Conservation (phyloP, 2,888 invertebrate genomes). For the Caenorhabditis panamensis region DNA sequence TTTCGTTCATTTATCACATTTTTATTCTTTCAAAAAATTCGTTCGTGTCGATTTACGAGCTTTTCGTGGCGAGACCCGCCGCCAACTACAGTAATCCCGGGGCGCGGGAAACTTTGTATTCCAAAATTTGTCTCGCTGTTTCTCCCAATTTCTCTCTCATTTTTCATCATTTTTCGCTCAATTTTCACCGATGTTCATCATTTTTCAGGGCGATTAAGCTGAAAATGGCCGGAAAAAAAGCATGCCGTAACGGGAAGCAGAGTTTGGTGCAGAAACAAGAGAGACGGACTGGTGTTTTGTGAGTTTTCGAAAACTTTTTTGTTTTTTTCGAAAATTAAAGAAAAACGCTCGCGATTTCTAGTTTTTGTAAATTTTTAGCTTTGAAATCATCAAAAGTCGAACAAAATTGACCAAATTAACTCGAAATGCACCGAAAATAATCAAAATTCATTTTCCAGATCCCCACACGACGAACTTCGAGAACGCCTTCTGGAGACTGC, state of each 20-base stretch:
- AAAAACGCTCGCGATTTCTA: too few species aligned
- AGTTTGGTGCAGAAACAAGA: background rate
- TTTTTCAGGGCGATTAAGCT: slow-evolving; percentile 39
- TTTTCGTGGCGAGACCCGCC: background rate
- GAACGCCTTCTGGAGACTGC: slow-evolving; percentile 51
- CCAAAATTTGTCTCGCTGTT: too few species aligned
- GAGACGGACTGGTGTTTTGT: background rate
- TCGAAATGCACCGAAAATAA: too few species aligned
- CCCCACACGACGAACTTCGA: slow-evolving; percentile 51
- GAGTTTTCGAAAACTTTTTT: background rate
- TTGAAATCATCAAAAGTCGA: too few species aligned
- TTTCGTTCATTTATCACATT: too few species aligned
- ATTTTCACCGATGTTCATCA: background rate
- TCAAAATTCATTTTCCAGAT: slow-evolving; percentile 27
- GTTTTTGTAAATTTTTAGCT: too few species aligned
- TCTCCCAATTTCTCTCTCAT: background rate
- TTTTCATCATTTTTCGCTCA: background rate
- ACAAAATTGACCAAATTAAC: too few species aligned
- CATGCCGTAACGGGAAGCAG: background rate
- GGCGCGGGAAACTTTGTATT: background rate
- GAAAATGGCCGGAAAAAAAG: slow-evolving; percentile 45
- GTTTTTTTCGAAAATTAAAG: too few species aligned
- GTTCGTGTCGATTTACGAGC: slow-evolving; percentile 1
- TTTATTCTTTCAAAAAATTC: too few species aligned
- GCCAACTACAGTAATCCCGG: background rate